Evolutionary conservation across 2,113 vertebrate species (phyloP).

Genomic region (Solea senegalensis): DNA sequence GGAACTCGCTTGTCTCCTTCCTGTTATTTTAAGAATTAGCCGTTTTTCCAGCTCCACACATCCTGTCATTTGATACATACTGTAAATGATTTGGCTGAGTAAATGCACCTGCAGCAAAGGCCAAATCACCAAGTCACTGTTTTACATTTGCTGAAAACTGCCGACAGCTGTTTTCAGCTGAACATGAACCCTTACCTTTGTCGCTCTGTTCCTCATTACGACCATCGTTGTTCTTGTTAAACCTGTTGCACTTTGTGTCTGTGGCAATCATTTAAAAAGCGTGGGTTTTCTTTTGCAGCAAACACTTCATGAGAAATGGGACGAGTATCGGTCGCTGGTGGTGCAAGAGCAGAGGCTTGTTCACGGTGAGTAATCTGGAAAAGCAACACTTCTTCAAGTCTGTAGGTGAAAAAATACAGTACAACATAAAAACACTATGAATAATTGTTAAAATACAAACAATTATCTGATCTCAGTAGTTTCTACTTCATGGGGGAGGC

Average conservation of each 20-base stretch:
- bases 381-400: background rate
- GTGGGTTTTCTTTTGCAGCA: constrained; percentile 81
- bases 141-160: background rate
- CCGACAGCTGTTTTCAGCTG: background rate
- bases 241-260: background rate
- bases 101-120: background rate
- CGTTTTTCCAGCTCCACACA: background rate
- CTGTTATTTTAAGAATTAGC: background rate
- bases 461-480: too few species aligned
- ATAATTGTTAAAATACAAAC: too few species aligned
- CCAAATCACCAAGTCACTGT: background rate
- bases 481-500: too few species aligned
- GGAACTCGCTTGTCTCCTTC: background rate
- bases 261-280: background rate
- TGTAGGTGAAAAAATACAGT: too few species aligned
- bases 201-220: too few species aligned
- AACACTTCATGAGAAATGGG: constrained; percentile 96
- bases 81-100: too few species aligned
- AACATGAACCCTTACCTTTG: too few species aligned
- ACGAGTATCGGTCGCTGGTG: constrained; percentile 93
- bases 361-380: constrained; percentile 81
- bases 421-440: background rate
- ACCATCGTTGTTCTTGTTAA: background rate
- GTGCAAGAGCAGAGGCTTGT: constrained; percentile 94
- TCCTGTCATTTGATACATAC: too few species aligned